phyloP scores from a whole-genome alignment of 2,113 vertebrate species.

The Kryptolebias marmoratus region DNA sequence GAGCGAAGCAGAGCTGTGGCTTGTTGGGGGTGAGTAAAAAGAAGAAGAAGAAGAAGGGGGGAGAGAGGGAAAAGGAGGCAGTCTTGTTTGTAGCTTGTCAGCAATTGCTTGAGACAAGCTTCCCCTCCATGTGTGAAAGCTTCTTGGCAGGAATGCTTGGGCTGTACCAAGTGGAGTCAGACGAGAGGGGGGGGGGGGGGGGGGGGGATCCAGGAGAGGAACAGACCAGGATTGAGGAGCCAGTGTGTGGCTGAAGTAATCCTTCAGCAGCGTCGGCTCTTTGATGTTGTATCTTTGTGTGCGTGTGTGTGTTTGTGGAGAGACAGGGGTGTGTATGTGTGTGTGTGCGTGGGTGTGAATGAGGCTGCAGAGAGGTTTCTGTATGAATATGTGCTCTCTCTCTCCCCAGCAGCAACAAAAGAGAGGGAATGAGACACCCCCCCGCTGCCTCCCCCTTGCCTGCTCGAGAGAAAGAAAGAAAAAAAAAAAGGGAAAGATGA shows the following conservation, averaged over 20 bases:
- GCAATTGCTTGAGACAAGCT: slow-evolving; percentile 95
- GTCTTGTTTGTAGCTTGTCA: slow-evolving; percentile 97
- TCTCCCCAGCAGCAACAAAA: slow-evolving; percentile 75
- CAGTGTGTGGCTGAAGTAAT: slow-evolving; percentile 79
- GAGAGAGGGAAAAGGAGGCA: slow-evolving; percentile 58
- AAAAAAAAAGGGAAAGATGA: slow-evolving; percentile 63
- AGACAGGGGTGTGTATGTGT: slow-evolving; percentile 35
- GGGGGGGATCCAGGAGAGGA: slow-evolving; percentile 79
- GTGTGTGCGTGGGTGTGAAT: slow-evolving; percentile 44
- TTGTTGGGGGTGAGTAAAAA: slow-evolving; percentile 12
- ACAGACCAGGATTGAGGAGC: slow-evolving; percentile 68
- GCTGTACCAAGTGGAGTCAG: slow-evolving; percentile 87
- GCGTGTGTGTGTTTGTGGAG: slow-evolving; percentile 40
- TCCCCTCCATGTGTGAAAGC: slow-evolving; percentile 93
- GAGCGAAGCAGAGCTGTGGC: slow-evolving; percentile 22
- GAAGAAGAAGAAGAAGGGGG: background rate
- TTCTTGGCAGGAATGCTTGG: slow-evolving; percentile 95
- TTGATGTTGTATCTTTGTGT: slow-evolving; percentile 77
- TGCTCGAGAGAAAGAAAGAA: slow-evolving; percentile 72
- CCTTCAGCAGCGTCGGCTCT: slow-evolving; percentile 70
- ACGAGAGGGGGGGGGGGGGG: slow-evolving; percentile 76
- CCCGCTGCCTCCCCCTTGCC: slow-evolving; percentile 19
- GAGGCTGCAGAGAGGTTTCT: slow-evolving; percentile 64
- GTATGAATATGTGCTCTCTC: slow-evolving; percentile 73
- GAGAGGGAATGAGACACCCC: slow-evolving; percentile 74